These are phyloP conservation scores for Montipora foliosa DNA, from an alignment of 64 coral and sea anemone species.

Conservation along the genomic window DNA sequence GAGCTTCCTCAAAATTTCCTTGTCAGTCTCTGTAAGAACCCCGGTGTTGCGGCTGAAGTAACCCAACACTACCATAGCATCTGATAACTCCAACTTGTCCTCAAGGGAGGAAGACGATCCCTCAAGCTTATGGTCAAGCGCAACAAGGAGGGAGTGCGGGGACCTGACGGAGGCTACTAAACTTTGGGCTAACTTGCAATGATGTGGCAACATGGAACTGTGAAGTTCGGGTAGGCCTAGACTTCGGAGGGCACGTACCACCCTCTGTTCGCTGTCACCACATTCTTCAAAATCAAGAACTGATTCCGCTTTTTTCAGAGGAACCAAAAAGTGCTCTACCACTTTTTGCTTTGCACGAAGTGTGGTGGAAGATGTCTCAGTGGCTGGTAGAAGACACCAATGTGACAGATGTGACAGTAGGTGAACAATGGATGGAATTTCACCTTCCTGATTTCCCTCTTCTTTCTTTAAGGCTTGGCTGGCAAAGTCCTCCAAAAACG, in stretches of 20 bases:
- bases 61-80: not conserved
- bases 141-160: not conserved
- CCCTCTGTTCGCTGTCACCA: not conserved
- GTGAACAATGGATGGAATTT: not conserved
- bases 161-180: slow-evolving; percentile 15
- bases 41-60: slow-evolving; percentile 18
- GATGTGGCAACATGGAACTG: not conserved
- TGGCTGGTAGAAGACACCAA: slow-evolving; percentile 55
- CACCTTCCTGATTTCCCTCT: not conserved
- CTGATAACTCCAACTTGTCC: not conserved
- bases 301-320: slow-evolving; percentile 7
- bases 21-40: not conserved
- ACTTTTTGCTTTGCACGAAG: not conserved
- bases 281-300: slow-evolving; percentile 1
- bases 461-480: not conserved
- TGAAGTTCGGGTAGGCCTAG: not conserved
- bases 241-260: not conserved
- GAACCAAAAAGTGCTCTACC: not conserved
- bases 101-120: not conserved
- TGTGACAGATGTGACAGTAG: not conserved
- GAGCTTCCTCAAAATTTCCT: slow-evolving; percentile 19
- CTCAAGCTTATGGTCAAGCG: slow-evolving; percentile 29
- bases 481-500: not conserved
- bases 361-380: not conserved
- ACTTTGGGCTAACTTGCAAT: not conserved